Evolutionary conservation across 2,797 vertebrate genomes (phyloP).

Genomic region (Enteromius fasciolatus): DNA sequence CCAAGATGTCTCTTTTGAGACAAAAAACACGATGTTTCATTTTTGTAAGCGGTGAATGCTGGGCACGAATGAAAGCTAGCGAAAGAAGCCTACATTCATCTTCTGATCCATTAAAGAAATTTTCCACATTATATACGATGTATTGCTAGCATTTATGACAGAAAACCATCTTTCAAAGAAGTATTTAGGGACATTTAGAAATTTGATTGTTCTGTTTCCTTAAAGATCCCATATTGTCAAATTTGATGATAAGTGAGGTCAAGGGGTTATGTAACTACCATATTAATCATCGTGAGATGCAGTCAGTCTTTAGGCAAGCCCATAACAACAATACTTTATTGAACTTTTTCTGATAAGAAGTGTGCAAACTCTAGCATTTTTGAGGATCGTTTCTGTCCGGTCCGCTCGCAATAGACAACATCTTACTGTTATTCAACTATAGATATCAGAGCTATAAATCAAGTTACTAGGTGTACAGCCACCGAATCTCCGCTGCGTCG

Average conservation of each 20-base stretch:
- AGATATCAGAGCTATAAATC: neutral
- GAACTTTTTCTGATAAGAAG: too few relatives aligned
- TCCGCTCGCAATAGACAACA: too few relatives aligned
- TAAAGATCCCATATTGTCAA: neutral
- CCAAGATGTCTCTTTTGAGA: slow-evolving; percentile 3
- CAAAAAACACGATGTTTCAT: neutral
- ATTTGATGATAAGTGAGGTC: too few relatives aligned
- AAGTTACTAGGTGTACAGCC: neutral
- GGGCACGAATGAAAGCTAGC: neutral
- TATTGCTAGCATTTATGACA: neutral
- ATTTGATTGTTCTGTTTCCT: neutral
- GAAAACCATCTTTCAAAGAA: neutral
- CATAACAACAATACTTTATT: too few relatives aligned
- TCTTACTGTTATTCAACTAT: neutral
- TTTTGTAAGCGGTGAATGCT: neutral
- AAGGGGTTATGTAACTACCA: too few relatives aligned
- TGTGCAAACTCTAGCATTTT: too few relatives aligned
- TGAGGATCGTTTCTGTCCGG: too few relatives aligned
- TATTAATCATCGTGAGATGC: too few relatives aligned
- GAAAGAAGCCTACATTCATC: slow-evolving; percentile 1
- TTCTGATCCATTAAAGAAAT: neutral
- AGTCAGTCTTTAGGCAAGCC: too few relatives aligned
- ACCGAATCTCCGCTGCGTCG: neutral
- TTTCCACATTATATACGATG: neutral
- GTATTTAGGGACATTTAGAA: neutral